These are phyloP conservation scores for Antheraea assamensis DNA, from an alignment of 2,888 invertebrate species.

Conservation along the genomic window DNA sequence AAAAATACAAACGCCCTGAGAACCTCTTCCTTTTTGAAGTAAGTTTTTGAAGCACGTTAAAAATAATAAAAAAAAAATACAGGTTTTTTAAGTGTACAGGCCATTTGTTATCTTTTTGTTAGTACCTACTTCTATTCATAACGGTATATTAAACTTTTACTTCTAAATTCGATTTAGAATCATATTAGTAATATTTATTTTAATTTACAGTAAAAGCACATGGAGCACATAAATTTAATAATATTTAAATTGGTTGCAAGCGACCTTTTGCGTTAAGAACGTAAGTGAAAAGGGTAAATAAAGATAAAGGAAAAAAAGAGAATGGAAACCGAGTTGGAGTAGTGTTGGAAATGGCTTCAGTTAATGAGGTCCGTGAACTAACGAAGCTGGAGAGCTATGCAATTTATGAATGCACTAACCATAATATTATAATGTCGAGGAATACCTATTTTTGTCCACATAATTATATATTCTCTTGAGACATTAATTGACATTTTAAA, in stretches of 20 bases:
- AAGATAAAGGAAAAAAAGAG: neutral
- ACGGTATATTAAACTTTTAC: no score
- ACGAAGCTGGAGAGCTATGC: neutral
- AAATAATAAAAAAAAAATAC: no score
- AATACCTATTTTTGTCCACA: neutral
- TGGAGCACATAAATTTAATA: neutral
- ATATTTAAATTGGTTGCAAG: neutral
- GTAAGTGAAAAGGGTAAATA: neutral
- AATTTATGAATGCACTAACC: neutral
- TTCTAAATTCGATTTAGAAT: neutral
- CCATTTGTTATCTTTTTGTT: no score
- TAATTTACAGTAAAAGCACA: neutral
- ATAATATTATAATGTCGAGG: neutral
- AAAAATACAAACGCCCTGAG: no score
- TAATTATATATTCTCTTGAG: no score
- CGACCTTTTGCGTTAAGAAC: conserved; percentile 1
- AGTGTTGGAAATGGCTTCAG: neutral
- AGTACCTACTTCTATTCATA: no score
- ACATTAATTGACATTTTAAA: no score
- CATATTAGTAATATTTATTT: neutral
- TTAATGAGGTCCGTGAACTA: conserved; percentile 25
- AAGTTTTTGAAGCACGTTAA: no score
- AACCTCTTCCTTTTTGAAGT: no score
- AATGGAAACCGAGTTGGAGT: neutral
- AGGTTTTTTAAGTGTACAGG: no score